Evolutionary conservation across 2,797 vertebrate species (phyloP).

Genomic region (Melanotaenia pygmaea): DNA sequence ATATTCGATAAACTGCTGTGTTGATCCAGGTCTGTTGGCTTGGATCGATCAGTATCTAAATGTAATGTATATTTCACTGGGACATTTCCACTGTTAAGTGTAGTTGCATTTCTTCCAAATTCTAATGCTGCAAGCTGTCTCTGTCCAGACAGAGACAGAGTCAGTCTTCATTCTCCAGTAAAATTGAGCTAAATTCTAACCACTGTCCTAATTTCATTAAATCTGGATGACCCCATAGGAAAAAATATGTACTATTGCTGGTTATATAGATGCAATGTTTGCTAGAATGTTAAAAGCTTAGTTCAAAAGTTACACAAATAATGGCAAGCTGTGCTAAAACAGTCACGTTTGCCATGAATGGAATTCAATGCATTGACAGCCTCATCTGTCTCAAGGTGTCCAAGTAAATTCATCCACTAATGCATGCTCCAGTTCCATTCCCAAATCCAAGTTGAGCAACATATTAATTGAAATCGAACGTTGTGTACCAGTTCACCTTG

Average conservation of each 20-base stretch:
- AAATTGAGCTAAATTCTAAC: background rate
- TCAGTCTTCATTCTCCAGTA: background rate
- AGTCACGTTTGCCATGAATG: constrained; percentile 57
- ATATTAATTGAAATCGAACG: constrained; percentile 81
- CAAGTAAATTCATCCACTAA: constrained; percentile 72
- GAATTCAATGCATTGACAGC: constrained; percentile 81
- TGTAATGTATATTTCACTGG: background rate
- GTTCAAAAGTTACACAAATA: constrained; percentile 71
- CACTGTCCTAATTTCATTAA: constrained; percentile 1
- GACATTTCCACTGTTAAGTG: background rate
- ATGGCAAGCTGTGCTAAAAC: constrained; percentile 40
- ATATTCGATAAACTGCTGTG: background rate
- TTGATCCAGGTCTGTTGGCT: constrained; percentile 1
- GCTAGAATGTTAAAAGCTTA: constrained; percentile 28
- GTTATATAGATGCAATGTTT: constrained; percentile 28
- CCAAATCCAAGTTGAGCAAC: constrained; percentile 75
- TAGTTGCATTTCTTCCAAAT: background rate
- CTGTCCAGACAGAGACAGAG: too few relatives aligned
- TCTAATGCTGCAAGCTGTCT: background rate
- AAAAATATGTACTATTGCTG: constrained; percentile 7
- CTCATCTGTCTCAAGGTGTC: constrained; percentile 78
- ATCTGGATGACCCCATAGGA: constrained; percentile 7
- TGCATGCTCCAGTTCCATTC: constrained; percentile 65
- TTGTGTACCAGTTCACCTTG: constrained; percentile 73
- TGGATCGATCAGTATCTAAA: constrained; percentile 1